These are phyloP conservation scores for Bucorvus abyssinicus DNA, from an alignment of 2,797 vertebrate genomes.

Conservation along the genomic window DNA sequence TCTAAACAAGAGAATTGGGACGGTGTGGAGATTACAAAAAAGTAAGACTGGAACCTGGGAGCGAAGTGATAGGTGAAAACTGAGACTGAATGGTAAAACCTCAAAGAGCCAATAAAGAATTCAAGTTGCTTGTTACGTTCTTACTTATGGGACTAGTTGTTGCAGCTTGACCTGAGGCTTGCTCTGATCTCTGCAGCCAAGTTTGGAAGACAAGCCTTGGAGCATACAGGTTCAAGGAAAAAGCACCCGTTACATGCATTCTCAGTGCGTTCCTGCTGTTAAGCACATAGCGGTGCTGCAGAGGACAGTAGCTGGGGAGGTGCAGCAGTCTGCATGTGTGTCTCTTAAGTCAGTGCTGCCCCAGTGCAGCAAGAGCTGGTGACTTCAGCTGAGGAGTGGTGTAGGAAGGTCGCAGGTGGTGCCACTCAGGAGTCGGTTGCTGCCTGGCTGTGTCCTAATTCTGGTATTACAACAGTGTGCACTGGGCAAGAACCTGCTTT, in stretches of 20 bases:
- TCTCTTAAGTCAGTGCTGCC: no score
- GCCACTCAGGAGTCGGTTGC: rapidly evolving
- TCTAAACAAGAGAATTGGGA: background rate
- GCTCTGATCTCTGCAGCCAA: background rate
- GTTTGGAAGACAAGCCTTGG: background rate
- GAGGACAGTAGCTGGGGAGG: rapidly evolving
- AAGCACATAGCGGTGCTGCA: rapidly evolving
- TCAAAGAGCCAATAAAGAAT: background rate
- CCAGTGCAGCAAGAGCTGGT: rapidly evolving
- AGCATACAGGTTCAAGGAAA: rapidly evolving
- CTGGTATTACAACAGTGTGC: background rate
- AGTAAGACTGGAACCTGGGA: background rate
- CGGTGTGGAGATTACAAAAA: background rate
- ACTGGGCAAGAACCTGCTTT: background rate
- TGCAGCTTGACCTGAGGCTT: background rate
- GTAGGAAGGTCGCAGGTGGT: rapidly evolving
- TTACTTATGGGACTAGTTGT: background rate
- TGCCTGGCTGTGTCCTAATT: background rate
- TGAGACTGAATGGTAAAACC: background rate
- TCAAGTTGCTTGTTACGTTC: background rate
- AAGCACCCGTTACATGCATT: rapidly evolving
- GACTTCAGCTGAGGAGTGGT: rapidly evolving
- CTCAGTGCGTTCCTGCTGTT: rapidly evolving
- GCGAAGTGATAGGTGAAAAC: background rate
- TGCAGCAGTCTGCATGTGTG: rapidly evolving